Evolutionary conservation across 2,113 vertebrate genomes (phyloP).

Genomic region (Amazona guildingii): DNA sequence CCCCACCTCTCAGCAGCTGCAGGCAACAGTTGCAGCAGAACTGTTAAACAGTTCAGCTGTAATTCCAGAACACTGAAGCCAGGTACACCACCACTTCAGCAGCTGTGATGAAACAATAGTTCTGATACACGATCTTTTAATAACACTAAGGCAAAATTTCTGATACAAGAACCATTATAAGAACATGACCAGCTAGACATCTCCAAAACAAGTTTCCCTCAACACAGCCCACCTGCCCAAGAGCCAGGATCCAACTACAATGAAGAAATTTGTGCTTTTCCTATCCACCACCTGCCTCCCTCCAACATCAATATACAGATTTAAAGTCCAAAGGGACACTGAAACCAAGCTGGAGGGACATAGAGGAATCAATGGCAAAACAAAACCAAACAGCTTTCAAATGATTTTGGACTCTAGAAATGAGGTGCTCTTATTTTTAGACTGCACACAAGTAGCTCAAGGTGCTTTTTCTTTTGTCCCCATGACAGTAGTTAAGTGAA

Average conservation of each 20-base stretch:
- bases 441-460: slow-evolving; percentile 23
- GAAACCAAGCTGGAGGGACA: slow-evolving; percentile 56
- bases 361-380: slow-evolving; percentile 60
- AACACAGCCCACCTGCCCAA: background rate
- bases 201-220: background rate
- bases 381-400: slow-evolving; percentile 66
- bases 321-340: slow-evolving; percentile 51
- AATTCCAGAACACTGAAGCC: rapidly evolving
- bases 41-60: background rate
- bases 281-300: background rate
- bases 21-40: background rate
- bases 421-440: slow-evolving; percentile 66
- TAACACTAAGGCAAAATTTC: background rate
- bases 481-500: slow-evolving; percentile 62
- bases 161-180: background rate
- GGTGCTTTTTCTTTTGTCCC: slow-evolving; percentile 52
- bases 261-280: background rate
- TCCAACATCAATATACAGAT: background rate
- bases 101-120: background rate
- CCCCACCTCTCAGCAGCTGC: background rate
- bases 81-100: background rate
- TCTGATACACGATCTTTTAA: background rate
- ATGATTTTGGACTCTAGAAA: slow-evolving; percentile 59
- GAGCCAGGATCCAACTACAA: background rate
- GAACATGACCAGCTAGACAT: background rate